These are phyloP conservation scores for Mythimna vitellina DNA, from an alignment of 2,888 invertebrate species.

Conservation along the genomic window DNA sequence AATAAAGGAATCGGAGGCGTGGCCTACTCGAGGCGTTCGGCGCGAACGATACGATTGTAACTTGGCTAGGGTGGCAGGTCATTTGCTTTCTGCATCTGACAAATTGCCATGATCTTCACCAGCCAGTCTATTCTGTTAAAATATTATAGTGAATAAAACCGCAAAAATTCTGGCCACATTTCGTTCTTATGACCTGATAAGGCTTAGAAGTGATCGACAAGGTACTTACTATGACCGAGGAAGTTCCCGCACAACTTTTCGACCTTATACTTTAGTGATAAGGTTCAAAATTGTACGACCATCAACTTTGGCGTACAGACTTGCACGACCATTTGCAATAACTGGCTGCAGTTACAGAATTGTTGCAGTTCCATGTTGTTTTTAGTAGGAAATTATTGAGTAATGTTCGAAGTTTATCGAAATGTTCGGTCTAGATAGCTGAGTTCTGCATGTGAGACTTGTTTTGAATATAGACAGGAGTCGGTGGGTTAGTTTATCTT, in stretches of 20 bases:
- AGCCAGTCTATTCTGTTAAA: too few relatives aligned
- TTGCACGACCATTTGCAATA: constrained; percentile 4
- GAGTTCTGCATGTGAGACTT: not conserved
- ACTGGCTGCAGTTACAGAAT: constrained; percentile 11
- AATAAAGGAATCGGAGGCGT: too few relatives aligned
- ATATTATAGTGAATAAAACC: too few relatives aligned
- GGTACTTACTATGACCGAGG: not conserved
- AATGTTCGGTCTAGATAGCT: not conserved
- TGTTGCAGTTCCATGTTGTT: constrained; percentile 10
- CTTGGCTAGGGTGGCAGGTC: too few relatives aligned
- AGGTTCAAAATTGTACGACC: not conserved
- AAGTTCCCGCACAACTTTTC: not conserved
- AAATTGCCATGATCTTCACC: too few relatives aligned
- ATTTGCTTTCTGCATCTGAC: too few relatives aligned
- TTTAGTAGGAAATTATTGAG: constrained; percentile 11
- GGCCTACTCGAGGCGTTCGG: too few relatives aligned
- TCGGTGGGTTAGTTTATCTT: not conserved
- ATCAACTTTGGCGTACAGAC: not conserved
- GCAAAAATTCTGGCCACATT: not conserved
- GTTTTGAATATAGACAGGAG: not conserved
- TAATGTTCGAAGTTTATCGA: constrained; percentile 12
- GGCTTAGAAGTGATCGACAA: not conserved
- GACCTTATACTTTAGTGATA: not conserved
- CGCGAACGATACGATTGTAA: too few relatives aligned
- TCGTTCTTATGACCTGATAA: not conserved